Conservation (phyloP, 1,140 invertebrate genomes). For the Drosophila lini region DNA sequence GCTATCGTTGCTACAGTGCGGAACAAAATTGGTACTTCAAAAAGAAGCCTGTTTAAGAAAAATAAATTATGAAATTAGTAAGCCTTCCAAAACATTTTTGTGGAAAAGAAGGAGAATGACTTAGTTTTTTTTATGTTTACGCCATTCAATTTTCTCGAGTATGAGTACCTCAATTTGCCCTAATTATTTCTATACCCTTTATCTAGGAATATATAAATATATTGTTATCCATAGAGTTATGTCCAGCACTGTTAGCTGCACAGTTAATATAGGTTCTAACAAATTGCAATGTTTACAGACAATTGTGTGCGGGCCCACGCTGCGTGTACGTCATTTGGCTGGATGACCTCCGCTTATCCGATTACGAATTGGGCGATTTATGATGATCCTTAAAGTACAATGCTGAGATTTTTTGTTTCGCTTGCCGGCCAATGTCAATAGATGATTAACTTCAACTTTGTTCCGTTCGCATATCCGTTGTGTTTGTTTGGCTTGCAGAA, state of each 20-base stretch:
- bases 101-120: neutral
- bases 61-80: neutral
- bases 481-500: conserved; percentile 21
- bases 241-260: neutral
- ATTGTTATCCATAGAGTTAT: neutral
- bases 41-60: neutral
- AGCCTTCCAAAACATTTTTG: neutral
- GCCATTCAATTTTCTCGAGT: neutral
- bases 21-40: too few relatives aligned
- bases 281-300: conserved; percentile 56
- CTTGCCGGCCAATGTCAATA: conserved; percentile 24
- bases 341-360: conserved; percentile 29
- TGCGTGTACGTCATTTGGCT: conserved; percentile 52
- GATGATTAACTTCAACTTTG: conserved; percentile 29
- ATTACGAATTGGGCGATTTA: conserved; percentile 28
- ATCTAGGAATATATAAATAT: too few relatives aligned
- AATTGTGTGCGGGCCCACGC: conserved; percentile 40
- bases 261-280: conserved; percentile 21
- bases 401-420: conserved; percentile 1
- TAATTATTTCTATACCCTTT: neutral
- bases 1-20: conserved; percentile 14
- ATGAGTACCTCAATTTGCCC: too few relatives aligned
- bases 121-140: neutral
- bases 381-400: conserved; percentile 33
- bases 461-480: conserved; percentile 13